These are phyloP conservation scores for Porites cylindrica DNA, from an alignment of 92 coral and sea anemone species.

Conservation along the genomic window DNA sequence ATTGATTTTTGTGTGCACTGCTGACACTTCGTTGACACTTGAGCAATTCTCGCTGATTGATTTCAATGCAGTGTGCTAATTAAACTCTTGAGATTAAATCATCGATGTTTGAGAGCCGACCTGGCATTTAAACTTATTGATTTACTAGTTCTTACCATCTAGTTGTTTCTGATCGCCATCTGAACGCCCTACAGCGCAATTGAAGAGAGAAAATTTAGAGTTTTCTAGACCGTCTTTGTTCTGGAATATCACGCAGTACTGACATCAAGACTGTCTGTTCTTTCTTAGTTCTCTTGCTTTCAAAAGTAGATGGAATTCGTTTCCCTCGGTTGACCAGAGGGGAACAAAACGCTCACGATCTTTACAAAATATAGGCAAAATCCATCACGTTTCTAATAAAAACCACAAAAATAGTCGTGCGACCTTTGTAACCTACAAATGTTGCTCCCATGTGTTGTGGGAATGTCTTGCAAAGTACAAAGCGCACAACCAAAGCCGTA, in stretches of 20 bases:
- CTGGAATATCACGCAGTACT: neutral
- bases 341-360: neutral
- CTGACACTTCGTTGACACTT: constrained; percentile 42
- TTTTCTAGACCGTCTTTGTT: neutral
- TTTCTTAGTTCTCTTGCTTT: neutral
- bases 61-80: constrained; percentile 37
- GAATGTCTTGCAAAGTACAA: too few relatives aligned
- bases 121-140: neutral
- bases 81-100: constrained; percentile 24
- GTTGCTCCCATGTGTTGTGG: too few relatives aligned
- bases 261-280: neutral
- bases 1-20: constrained; percentile 29
- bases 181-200: neutral
- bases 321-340: neutral
- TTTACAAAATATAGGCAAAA: neutral
- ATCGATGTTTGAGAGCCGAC: neutral
- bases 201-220: neutral
- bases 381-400: neutral
- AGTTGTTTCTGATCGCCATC: neutral
- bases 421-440: neutral
- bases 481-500: too few relatives aligned
- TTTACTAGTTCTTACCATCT: neutral
- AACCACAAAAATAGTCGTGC: neutral
- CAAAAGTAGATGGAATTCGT: neutral
- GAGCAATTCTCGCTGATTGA: constrained; percentile 17